A percentile compares a stretch with the other conserved stretches of the same genome.
Conservation (phyloP, 2,113 vertebrate genomes). For the Phylloscopus whistleri region DNA sequence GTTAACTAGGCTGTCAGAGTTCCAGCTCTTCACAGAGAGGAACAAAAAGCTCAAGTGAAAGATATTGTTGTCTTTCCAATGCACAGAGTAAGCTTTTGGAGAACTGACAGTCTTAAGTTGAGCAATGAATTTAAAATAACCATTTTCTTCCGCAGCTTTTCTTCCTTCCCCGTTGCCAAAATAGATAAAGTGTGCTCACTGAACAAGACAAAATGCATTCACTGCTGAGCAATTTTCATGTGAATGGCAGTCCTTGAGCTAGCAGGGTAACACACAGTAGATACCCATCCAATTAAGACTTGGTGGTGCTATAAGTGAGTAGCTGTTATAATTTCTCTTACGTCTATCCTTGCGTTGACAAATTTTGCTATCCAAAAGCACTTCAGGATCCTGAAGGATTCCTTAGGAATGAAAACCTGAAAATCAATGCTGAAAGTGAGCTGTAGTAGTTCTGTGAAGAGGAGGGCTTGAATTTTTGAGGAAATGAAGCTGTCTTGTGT, state of each 20-base stretch:
- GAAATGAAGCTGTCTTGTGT: not conserved
- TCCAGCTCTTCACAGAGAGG: not conserved
- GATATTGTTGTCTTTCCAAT: not conserved
- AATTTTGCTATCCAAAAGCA: constrained; percentile 20
- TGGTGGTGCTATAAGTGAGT: not conserved
- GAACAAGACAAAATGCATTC: constrained; percentile 52
- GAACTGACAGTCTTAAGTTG: constrained; percentile 19
- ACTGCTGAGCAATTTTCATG: constrained; percentile 50
- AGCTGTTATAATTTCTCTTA: constrained; percentile 42
- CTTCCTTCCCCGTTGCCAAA: constrained; percentile 4
- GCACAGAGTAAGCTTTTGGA: constrained; percentile 21
- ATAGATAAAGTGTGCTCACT: constrained; percentile 23
- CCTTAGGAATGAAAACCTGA: constrained; percentile 20
- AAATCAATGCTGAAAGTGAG: constrained; percentile 1
- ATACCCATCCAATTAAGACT: constrained; percentile 54
- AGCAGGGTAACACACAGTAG: not conserved
- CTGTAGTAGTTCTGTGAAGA: not conserved
- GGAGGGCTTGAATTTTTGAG: not conserved
- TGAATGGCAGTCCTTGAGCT: constrained; percentile 69
- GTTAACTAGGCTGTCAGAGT: constrained; percentile 4
- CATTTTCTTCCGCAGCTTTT: constrained; percentile 45
- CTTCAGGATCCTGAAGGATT: constrained; percentile 40
- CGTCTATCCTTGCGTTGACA: constrained; percentile 14
- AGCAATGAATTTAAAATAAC: constrained; percentile 56
- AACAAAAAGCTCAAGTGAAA: constrained; percentile 28